Conservation (phyloP, 2,113 vertebrate genomes). For the Acrocephalus arundinaceus region DNA sequence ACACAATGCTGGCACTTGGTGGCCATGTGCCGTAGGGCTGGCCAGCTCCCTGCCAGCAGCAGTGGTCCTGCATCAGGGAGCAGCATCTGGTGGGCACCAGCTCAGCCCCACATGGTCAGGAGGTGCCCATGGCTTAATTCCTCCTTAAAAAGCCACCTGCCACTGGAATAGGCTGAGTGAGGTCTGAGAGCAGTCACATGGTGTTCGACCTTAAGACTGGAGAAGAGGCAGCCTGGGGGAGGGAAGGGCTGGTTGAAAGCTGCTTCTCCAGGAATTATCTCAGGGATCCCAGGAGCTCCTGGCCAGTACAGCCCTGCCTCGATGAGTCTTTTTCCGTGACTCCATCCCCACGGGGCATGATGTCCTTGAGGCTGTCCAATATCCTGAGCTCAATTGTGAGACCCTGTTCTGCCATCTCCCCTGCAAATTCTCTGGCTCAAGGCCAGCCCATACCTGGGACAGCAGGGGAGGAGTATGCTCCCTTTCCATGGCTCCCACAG, state of each 20-base stretch:
- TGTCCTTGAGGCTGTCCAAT: not conserved
- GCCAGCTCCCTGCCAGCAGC: not conserved
- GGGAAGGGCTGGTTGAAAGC: not conserved
- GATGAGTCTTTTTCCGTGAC: not conserved
- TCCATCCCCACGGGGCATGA: rapidly evolving
- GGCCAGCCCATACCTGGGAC: not conserved
- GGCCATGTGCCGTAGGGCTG: rapidly evolving
- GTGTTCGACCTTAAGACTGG: not conserved
- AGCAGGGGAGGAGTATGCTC: not conserved
- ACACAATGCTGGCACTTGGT: not conserved
- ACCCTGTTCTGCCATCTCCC: not conserved
- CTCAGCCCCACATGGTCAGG: rapidly evolving
- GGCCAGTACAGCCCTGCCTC: no score
- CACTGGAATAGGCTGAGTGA: not conserved
- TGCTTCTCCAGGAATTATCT: not conserved
- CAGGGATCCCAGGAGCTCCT: not conserved
- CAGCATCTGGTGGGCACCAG: not conserved
- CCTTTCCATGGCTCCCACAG: not conserved
- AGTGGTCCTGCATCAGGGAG: not conserved
- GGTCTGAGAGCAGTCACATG: rapidly evolving
- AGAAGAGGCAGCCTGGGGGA: not conserved
- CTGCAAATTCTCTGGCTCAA: rapidly evolving
- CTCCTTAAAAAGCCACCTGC: not conserved
- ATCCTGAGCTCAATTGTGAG: rapidly evolving
- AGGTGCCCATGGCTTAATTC: not conserved